Evolutionary conservation across 2,888 invertebrate species (phyloP), one percentile per base, ranked within the genome.

Genomic region (Aricia artaxerxes): DNA sequence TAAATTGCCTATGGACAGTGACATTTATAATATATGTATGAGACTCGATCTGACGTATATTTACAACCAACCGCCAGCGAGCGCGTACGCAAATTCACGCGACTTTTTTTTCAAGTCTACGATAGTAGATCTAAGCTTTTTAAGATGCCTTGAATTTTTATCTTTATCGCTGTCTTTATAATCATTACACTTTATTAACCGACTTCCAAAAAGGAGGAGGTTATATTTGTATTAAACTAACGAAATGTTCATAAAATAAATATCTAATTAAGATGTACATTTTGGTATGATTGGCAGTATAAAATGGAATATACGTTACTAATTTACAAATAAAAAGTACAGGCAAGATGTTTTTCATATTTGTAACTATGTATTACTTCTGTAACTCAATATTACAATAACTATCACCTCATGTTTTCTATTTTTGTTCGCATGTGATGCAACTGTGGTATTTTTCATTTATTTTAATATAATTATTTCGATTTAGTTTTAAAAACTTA

Each of bases 211-310:
- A 24, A 24, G 24, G 24, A 24, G 24, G 24, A 24, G 24, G 24
- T 24, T 24, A 24, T 24, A 4, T 69, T 13, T 35, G 24, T 24
- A 69, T 35, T 16, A 16, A 38, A 35, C 7, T 31, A 64, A 4
- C 7, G 31, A 4, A 64, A 64, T 31, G 31, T 5, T 16, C 69
- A 69, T 69, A 38, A 69, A 69, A 16, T 35, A 69, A 69, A 35
- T 2, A 64, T 69, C 7, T 61, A 31, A 4, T 24, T 61, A 64
- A 31, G 49, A 49, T 0, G 2, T 9, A 49, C 49, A 31, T 64
- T 69, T 69, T 35, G 69, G 69, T 69, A 38, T 69, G 1, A 35
- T 11, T 69, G 69, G 69, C 69, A 16, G 69, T 69, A 69, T 69
- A 38, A 13, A 69, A 35, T 38, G 35, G 35, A 69, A 69, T 69